Percentiles rank a stretch among this genome's conserved stretches.
Conservation (phyloP, 1,140 invertebrate genomes). For the Mycetomoellerius zeteki region DNA sequence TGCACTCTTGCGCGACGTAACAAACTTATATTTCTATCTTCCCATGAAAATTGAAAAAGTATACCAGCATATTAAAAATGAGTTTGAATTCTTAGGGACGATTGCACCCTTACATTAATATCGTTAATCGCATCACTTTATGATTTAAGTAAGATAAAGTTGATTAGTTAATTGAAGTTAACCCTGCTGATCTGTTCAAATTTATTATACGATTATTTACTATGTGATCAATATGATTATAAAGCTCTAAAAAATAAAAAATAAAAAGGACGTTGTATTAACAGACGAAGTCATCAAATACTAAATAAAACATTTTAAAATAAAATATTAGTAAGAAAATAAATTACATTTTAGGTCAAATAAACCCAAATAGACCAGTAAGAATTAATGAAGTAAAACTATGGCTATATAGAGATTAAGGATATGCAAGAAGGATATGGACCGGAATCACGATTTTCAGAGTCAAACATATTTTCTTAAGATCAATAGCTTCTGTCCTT, state of each 20-base stretch:
- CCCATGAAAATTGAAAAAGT: neutral
- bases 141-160: neutral
- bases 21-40: slow-evolving; percentile 8
- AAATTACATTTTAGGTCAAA: too few relatives aligned
- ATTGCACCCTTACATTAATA: neutral
- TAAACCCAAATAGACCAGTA: too few relatives aligned
- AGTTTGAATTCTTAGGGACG: neutral
- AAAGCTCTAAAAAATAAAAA: too few relatives aligned
- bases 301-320: too few relatives aligned
- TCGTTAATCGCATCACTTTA: neutral
- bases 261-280: too few relatives aligned
- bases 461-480: slow-evolving; percentile 52
- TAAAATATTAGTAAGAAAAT: too few relatives aligned
- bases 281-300: too few relatives aligned
- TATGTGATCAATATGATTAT: too few relatives aligned
- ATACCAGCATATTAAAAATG: neutral
- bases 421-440: neutral
- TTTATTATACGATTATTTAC: too few relatives aligned
- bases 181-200: too few relatives aligned
- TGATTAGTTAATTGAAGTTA: too few relatives aligned
- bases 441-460: neutral
- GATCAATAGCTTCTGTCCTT: slow-evolving; percentile 58
- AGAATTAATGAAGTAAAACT: neutral
- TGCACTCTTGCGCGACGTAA: neutral
- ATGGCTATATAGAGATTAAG: neutral